Conservation (phyloP, 2,113 vertebrate genomes). For the Erpornis zantholeuca region DNA sequence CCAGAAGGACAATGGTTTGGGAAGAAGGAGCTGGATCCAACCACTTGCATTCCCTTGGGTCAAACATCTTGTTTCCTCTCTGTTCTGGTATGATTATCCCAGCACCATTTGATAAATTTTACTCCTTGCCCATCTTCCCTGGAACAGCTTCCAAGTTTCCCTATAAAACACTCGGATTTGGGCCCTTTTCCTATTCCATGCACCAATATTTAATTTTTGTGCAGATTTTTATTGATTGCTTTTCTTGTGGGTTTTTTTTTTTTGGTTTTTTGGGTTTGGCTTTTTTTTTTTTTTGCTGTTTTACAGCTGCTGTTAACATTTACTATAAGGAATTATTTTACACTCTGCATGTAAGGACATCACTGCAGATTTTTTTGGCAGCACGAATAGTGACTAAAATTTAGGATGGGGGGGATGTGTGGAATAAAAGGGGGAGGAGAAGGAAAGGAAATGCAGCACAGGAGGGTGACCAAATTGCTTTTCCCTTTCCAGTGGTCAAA, state of each 20-base stretch:
- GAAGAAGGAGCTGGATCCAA: not conserved
- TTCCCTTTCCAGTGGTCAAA: not conserved
- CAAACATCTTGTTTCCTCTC: not conserved
- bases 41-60: not conserved
- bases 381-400: not conserved
- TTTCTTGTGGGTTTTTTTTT: not conserved
- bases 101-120: not conserved
- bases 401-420: rapidly evolving
- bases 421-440: not conserved
- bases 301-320: not conserved
- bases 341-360: not conserved
- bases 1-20: not conserved
- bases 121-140: not conserved
- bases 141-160: not conserved
- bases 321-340: not conserved
- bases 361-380: not conserved
- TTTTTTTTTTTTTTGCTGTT: not conserved
- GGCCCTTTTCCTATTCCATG: not conserved
- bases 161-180: not conserved
- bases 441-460: not conserved
- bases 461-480: not conserved
- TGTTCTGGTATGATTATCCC: not conserved
- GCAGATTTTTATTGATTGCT: not conserved
- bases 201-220: not conserved
- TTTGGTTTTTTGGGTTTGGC: not conserved